Conservation (phyloP, 2,113 vertebrate species). For the Phalacrocorax pelagicus region DNA sequence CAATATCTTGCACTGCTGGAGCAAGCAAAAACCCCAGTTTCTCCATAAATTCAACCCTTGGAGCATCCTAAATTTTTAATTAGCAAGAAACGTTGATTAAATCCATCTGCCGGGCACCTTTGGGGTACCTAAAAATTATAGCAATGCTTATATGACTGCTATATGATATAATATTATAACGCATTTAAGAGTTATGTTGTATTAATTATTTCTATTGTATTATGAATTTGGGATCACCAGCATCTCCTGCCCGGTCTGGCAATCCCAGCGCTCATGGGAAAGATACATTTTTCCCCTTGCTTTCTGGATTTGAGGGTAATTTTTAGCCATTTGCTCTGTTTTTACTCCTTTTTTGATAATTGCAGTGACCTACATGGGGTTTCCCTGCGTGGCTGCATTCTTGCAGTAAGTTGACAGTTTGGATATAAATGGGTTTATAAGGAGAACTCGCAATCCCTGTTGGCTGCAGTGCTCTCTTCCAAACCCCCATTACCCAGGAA, state of each 20-base stretch:
- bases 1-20: fast-evolving
- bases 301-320: not conserved
- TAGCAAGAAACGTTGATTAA: not conserved
- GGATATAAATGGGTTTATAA: not conserved
- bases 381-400: fast-evolving
- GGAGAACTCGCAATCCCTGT: not conserved
- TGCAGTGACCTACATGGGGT: fast-evolving
- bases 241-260: fast-evolving
- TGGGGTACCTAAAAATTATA: not conserved
- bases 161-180: too few species aligned
- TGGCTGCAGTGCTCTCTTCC: not conserved
- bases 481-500: not conserved
- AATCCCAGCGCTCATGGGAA: not conserved
- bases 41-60: not conserved
- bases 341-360: not conserved
- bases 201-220: not conserved
- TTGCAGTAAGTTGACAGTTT: not conserved
- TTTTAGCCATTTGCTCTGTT: not conserved
- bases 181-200: too few species aligned
- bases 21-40: fast-evolving
- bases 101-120: not conserved
- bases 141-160: not conserved
- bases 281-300: not conserved
- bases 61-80: not conserved
- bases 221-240: not conserved